phyloP scores from a whole-genome alignment of 2,113 vertebrate genomes.

The Mobula hypostoma region DNA sequence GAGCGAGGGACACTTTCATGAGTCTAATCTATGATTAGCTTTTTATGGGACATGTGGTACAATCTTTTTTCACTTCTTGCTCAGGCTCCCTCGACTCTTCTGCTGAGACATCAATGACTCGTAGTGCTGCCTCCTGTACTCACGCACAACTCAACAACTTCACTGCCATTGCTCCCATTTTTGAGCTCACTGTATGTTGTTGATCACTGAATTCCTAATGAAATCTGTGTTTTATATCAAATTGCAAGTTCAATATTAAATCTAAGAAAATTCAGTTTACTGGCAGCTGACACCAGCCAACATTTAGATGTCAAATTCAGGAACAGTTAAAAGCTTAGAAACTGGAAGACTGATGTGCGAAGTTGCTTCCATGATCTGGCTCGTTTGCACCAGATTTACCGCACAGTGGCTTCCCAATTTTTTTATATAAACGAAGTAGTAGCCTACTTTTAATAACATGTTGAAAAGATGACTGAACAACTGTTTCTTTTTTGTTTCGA shows the following conservation, averaged over 20 bases:
- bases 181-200: not conserved
- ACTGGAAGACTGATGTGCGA: not conserved
- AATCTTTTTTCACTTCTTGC: too few species aligned
- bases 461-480: not conserved
- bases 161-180: not conserved
- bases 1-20: too few species aligned
- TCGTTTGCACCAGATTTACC: not conserved
- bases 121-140: too few species aligned
- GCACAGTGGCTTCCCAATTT: not conserved
- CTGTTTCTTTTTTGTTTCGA: not conserved
- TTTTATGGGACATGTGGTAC: too few species aligned
- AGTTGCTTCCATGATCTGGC: not conserved
- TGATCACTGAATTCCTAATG: not conserved
- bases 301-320: not conserved
- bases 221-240: not conserved
- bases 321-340: not conserved
- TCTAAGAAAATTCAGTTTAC: not conserved
- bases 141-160: too few species aligned
- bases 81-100: too few species aligned
- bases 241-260: not conserved
- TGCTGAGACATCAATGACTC: too few species aligned
- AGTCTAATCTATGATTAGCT: too few species aligned
- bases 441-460: not conserved
- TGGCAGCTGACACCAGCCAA: not conserved
- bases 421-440: not conserved